Conservation (phyloP, 1,140 invertebrate genomes). For the Bathynomus jamesi region DNA sequence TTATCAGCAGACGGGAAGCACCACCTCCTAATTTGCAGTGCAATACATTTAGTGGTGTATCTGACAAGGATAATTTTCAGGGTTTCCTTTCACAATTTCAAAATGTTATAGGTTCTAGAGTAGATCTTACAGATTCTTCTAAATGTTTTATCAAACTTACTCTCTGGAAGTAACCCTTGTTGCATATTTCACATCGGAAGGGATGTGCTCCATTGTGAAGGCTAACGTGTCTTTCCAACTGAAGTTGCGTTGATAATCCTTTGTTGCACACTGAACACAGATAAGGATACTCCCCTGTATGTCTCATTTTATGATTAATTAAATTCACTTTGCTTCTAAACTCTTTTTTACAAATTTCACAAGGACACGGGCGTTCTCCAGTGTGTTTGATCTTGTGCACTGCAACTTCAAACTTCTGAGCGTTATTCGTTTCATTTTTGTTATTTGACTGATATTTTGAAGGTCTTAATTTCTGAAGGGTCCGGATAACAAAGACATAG, state of each 20-base stretch:
- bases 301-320: slow-evolving; percentile 44
- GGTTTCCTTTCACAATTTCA: neutral
- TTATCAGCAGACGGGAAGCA: too few species aligned
- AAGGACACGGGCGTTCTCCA: slow-evolving; percentile 29
- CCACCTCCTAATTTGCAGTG: too few species aligned
- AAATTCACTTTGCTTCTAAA: slow-evolving; percentile 35
- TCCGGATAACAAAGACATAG: too few species aligned
- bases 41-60: too few species aligned
- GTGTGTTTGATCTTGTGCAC: slow-evolving; percentile 36
- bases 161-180: slow-evolving; percentile 28
- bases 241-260: slow-evolving; percentile 42
- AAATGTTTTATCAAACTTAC: slow-evolving; percentile 28
- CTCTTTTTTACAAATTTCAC: slow-evolving; percentile 28
- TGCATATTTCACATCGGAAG: slow-evolving; percentile 29
- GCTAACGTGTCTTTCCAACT: slow-evolving; percentile 30
- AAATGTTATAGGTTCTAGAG: neutral
- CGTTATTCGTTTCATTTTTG: too few species aligned
- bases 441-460: too few species aligned
- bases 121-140: slow-evolving; percentile 23
- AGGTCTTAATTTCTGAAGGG: too few species aligned
- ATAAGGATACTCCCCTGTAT: slow-evolving; percentile 51
- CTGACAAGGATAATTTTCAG: too few species aligned
- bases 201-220: slow-evolving; percentile 35
- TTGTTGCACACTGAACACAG: slow-evolving; percentile 41
- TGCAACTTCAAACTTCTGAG: slow-evolving; percentile 33